Evolutionary conservation across 2,797 vertebrate species (phyloP), one percentile per base, ranked within the genome.

Genomic region (Rhabdomys pumilio): DNA sequence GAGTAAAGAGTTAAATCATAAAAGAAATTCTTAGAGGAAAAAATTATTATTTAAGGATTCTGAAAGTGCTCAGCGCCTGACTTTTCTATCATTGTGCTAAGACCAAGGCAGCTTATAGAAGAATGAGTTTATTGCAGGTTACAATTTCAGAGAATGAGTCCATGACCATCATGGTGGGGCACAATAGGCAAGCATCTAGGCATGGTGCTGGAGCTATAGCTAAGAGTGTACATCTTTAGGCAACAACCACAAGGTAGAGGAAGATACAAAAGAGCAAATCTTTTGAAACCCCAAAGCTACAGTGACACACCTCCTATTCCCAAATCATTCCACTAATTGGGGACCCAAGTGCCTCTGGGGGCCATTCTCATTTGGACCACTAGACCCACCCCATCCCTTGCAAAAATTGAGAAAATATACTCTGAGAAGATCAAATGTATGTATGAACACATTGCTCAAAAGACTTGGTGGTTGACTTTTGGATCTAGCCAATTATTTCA

Each of bases 1-100:
- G 53, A 82, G 31, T 47, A 91, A 93, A 93, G 59, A 80, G n/a
- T 76, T 24, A 93, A 65, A 76, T 55, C 80, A 22, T 69, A 88
- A 38, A 81, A 94, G 38, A 44, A 94, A 83, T 57, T 41, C 11
- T 65, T 94, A 88, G 55, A 73, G n/a, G n/a, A 13, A 22, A 26
- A 57, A 80, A 63, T 63, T 41, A 6, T 76, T 92, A 76, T 53
- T 76, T 94, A 75, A 96, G 89, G 85, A 81, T 94, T 63, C 80
- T 44, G 50, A 94, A 92, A 72, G 82, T 87, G 76, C 13, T 82
- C 61, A 73, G 6, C 4, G n/a, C n/a, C n/a, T 41, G 20, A 38
- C n/a, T n/a, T 41, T 38, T 34, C 65, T 67, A 67, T 34, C n/a
- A 38, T n/a, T 73, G 19, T 38, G 69, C 3, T 22, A 73, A 73